These are phyloP conservation scores for Solenopsis invicta DNA, from an alignment of 1,140 invertebrate genomes.

Conservation along the genomic window DNA sequence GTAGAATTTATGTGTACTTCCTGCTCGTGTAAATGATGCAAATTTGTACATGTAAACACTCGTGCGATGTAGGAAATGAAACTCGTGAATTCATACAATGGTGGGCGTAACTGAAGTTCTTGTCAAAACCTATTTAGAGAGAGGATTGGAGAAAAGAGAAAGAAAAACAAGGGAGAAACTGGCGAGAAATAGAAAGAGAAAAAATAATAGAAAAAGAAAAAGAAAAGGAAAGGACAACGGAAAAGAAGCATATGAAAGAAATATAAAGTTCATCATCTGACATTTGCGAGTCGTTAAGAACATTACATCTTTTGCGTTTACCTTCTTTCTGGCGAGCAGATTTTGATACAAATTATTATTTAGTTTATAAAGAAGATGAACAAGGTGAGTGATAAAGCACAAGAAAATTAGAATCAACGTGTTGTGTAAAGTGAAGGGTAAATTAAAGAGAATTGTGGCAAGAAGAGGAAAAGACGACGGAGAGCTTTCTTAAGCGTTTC, in stretches of 20 bases:
- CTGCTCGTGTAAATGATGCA: neutral
- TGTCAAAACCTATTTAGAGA: neutral
- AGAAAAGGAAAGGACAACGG: neutral
- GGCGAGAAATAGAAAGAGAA: neutral
- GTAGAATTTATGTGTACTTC: conserved; percentile 8
- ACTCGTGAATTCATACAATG: neutral
- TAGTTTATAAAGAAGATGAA: neutral
- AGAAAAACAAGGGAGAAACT: neutral
- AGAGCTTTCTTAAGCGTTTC: neutral
- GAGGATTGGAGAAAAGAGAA: neutral
- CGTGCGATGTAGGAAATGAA: neutral
- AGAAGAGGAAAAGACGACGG: neutral
- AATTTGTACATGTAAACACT: conserved; percentile 2
- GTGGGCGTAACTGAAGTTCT: neutral
- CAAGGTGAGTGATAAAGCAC: neutral
- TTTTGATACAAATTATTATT: neutral
- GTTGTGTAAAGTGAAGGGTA: neutral
- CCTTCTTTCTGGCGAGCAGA: neutral
- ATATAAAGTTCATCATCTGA: neutral
- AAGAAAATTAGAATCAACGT: conserved; percentile 38
- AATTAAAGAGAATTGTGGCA: neutral
- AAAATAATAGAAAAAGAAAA: neutral
- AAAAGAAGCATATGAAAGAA: neutral
- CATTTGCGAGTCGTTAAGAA: neutral
- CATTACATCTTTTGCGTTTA: conserved; percentile 6